Evolutionary conservation across 1,140 invertebrate species (phyloP), one percentile per base, ranked within the genome.

Genomic region (Metopolophium dirhodum): DNA sequence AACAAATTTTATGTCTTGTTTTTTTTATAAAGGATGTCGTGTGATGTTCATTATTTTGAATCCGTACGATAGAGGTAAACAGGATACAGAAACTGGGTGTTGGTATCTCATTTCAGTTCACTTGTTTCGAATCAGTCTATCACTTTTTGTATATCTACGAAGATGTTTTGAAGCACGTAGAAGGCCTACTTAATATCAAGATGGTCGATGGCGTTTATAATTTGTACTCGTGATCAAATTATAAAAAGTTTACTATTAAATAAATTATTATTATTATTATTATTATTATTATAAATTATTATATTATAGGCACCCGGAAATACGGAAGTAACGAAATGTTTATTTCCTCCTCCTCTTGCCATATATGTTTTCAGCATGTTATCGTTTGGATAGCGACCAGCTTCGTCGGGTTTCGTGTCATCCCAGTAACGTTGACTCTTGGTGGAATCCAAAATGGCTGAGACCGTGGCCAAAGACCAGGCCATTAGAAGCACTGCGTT

Each of bases 281-380:
- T 41, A 41, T 41, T 41, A 41, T 41, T 41, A 41, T 41, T 41
- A 41, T 41, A 41, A 41, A 41, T 41, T 41, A 41, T 41, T 41
- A 41, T 41, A 41, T 47, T 47, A 47, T 47, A 47, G 7, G 2
- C 51, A 93, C 91, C 91, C 20, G 91, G 91, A 26, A 93, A 93
- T 7, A 86, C 82, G 23, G 91, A 51, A n/a, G 91, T 93, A 6
- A 93, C 91, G 26, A 93, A 93, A 45, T 93, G 91, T 57, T 85
- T 83, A n/a, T 93, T 93, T 45, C 91, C 91, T 45, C 91, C 91
- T 41, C 82, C 82, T 93, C 23, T 93, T 11, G 37, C 11, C 11
- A 35, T 23, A 51, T 93, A 93, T 0, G 47, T 37, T 9, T 85
- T 93, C 6, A 93, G 4, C 57, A 35, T 23, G 37, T 93, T 51